Evolutionary conservation across 2,113 vertebrate species (phyloP).

Genomic region (Gopherus flavomarginatus): DNA sequence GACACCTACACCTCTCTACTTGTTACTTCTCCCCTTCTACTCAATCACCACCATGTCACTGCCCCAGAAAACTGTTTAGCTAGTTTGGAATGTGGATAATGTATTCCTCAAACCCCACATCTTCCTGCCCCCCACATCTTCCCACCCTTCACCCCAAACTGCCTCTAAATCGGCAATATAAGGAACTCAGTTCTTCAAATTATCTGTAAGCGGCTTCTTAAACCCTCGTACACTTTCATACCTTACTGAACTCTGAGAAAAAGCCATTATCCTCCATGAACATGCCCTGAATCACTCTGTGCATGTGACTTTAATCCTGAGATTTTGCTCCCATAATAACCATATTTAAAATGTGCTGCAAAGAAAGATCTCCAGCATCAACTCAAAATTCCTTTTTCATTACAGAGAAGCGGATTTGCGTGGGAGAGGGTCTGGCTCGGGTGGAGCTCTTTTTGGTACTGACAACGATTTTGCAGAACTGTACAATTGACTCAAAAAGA

Average conservation of each 20-base stretch:
- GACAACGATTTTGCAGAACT: constrained; percentile 56
- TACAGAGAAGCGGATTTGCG: constrained; percentile 53
- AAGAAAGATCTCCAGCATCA: background rate
- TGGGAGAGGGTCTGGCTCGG: constrained; percentile 59
- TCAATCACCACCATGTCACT: background rate
- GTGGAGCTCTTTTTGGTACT: constrained; percentile 70
- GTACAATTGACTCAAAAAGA: background rate
- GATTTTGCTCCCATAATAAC: background rate
- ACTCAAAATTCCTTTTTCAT: background rate
- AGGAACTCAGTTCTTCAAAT: background rate
- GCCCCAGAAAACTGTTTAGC: background rate
- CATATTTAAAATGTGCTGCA: background rate
- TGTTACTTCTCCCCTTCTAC: background rate
- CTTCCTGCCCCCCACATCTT: background rate
- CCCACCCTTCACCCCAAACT: background rate
- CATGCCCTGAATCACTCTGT: background rate
- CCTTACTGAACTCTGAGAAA: background rate
- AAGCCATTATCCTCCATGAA: background rate
- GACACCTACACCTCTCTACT: background rate
- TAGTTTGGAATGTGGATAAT: background rate
- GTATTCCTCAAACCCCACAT: background rate
- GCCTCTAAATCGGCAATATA: background rate
- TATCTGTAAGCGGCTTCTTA: background rate
- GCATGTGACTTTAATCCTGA: background rate
- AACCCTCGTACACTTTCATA: accelerated